phyloP scores from a whole-genome alignment of 2,113 vertebrate species.

The Mastomys natalensis region DNA sequence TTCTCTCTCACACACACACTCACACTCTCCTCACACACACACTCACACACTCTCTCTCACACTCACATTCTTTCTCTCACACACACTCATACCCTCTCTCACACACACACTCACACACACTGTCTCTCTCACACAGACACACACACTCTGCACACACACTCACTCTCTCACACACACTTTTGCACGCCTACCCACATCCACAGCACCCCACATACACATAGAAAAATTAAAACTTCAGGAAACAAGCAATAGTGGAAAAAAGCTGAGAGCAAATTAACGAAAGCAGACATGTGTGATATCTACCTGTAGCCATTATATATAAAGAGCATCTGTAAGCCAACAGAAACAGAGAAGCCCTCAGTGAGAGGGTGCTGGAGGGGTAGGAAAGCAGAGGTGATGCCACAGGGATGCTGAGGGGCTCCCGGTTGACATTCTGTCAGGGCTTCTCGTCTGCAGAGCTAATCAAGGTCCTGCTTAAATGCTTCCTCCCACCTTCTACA shows the following conservation, averaged over 20 bases:
- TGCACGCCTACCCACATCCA: background rate
- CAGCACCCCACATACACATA: background rate
- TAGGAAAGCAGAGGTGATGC: background rate
- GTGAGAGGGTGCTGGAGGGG: background rate
- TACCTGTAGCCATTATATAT: slow-evolving; percentile 58
- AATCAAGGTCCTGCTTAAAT: slow-evolving; percentile 35
- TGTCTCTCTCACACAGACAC: background rate
- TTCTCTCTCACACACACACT: too few relatives aligned
- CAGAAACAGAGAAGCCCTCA: background rate
- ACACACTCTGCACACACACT: background rate
- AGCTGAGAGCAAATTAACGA: background rate
- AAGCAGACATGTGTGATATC: background rate
- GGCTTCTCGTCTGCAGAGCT: slow-evolving; percentile 57
- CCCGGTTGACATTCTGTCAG: slow-evolving; percentile 63
- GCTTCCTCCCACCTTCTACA: slow-evolving; percentile 37
- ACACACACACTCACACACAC: background rate
- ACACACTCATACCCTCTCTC: too few relatives aligned
- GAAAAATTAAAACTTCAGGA: background rate
- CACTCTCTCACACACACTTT: too few relatives aligned
- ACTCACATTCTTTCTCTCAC: background rate
- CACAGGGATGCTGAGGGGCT: background rate
- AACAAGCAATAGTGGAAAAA: background rate
- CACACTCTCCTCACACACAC: too few relatives aligned
- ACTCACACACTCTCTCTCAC: too few relatives aligned
- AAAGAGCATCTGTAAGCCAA: slow-evolving; percentile 68